These are phyloP conservation scores for Clunio marinus DNA, from an alignment of 2,888 invertebrate genomes.

Conservation along the genomic window DNA sequence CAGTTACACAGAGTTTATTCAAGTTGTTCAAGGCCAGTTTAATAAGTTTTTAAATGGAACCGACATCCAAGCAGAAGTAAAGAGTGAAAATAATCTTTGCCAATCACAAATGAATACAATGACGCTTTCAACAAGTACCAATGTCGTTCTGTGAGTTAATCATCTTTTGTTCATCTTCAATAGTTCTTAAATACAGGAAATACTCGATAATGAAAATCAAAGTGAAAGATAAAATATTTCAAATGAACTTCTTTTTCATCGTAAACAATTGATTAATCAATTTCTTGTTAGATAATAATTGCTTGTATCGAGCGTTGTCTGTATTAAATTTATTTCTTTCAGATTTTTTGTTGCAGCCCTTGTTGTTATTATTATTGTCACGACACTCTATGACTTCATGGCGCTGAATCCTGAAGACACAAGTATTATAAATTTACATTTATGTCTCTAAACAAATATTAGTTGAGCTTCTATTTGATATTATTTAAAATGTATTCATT, in stretches of 20 bases:
- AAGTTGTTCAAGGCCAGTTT: conserved; percentile 54
- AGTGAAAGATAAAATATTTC: neutral
- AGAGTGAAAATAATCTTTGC: conserved; percentile 61
- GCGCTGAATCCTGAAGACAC: conserved; percentile 39
- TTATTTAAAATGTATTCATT: too few relatives aligned
- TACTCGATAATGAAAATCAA: too few relatives aligned
- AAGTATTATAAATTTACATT: neutral
- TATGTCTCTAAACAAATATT: too few relatives aligned
- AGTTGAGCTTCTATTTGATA: too few relatives aligned
- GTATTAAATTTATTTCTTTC: too few relatives aligned
- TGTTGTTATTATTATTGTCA: neutral
- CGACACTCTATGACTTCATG: neutral
- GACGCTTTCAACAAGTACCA: conserved; percentile 52
- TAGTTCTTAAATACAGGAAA: neutral
- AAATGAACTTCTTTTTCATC: neutral
- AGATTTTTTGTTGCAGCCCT: neutral
- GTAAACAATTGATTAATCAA: neutral
- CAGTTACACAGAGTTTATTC: conserved; percentile 56
- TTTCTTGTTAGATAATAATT: neutral
- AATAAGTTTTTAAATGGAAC: conserved; percentile 54
- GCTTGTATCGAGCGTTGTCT: neutral
- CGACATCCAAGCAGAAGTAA: conserved; percentile 56
- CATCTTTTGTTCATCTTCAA: neutral
- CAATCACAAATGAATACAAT: conserved; percentile 49
- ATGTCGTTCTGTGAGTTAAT: conserved; percentile 52